A percentile compares a stretch with the other conserved stretches of the same genome.
These are phyloP conservation scores for Trachythela sp. DNA, from an alignment of 64 coral and sea anemone genomes.

Conservation along the genomic window DNA sequence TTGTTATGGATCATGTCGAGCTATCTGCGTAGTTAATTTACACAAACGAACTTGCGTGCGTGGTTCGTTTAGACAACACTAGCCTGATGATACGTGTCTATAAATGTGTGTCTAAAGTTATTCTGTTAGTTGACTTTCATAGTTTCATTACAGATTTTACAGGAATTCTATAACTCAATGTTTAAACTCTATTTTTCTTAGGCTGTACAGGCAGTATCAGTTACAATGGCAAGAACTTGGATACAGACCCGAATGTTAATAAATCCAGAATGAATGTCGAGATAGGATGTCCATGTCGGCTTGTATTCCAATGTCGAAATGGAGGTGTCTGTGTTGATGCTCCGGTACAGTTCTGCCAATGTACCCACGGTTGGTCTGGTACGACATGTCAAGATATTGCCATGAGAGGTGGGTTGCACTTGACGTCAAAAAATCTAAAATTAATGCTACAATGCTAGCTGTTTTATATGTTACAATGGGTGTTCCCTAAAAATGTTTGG, in stretches of 20 bases:
- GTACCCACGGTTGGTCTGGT: conserved; percentile 66
- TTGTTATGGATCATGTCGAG: too few species aligned
- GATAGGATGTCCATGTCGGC: conserved; percentile 64
- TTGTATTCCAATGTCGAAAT: conserved; percentile 38
- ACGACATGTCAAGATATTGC: conserved; percentile 8
- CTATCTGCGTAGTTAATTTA: too few species aligned
- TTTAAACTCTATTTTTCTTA: background rate
- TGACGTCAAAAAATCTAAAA: too few species aligned
- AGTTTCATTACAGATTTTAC: background rate
- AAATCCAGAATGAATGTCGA: conserved; percentile 72
- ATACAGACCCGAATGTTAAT: conserved; percentile 58
- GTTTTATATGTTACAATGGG: too few species aligned
- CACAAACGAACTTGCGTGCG: too few species aligned
- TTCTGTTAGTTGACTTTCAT: too few species aligned
- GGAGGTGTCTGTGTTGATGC: conserved; percentile 72
- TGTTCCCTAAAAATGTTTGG: too few species aligned
- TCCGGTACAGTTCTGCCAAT: conserved; percentile 53
- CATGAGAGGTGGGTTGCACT: too few species aligned
- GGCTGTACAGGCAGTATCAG: conserved; percentile 69
- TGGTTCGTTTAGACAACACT: too few species aligned
- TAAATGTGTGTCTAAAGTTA: too few species aligned
- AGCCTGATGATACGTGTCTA: too few species aligned
- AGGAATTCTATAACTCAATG: background rate
- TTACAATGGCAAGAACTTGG: conserved; percentile 77
- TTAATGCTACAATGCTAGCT: too few species aligned